phyloP scores from a whole-genome alignment of 1,140 invertebrate genomes.

The Matsumurasca onukii region DNA sequence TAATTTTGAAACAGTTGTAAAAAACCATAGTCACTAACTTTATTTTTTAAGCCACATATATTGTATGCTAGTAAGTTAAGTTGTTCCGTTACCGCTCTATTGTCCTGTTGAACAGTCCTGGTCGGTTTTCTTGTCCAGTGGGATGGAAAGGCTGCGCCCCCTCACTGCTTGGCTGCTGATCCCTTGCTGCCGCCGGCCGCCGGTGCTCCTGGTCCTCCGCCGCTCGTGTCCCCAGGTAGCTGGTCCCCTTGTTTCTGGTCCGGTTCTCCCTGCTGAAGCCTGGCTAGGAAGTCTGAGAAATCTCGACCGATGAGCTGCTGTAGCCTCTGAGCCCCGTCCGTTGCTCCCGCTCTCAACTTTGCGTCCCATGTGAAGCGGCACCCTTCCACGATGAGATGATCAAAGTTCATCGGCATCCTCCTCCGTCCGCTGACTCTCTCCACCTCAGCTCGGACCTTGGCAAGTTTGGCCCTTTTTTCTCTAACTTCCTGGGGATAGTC shows the following conservation, averaged over 20 bases:
- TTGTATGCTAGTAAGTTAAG: not conserved
- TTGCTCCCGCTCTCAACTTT: not conserved
- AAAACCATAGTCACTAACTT: not conserved
- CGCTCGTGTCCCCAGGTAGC: not conserved
- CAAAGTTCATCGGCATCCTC: not conserved
- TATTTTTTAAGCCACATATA: slow-evolving; percentile 17
- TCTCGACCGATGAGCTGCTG: not conserved
- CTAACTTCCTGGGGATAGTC: not conserved
- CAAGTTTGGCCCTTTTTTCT: not conserved
- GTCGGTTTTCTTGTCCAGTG: not conserved
- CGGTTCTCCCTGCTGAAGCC: not conserved
- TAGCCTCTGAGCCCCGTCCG: not conserved
- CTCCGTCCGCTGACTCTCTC: not conserved
- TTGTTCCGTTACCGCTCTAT: not conserved
- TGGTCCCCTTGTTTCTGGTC: not conserved
- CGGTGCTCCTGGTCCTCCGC: not conserved
- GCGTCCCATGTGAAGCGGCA: slow-evolving; percentile 6
- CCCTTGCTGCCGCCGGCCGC: not conserved
- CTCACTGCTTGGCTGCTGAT: not conserved
- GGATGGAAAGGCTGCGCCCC: not conserved
- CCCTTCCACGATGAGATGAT: slow-evolving; percentile 1
- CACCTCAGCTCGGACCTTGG: not conserved
- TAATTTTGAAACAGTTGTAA: not conserved
- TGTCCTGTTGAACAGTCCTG: not conserved
- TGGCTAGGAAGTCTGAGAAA: not conserved